phyloP scores from a whole-genome alignment of 2,797 vertebrate species.

The Cynopterus sphinx region DNA sequence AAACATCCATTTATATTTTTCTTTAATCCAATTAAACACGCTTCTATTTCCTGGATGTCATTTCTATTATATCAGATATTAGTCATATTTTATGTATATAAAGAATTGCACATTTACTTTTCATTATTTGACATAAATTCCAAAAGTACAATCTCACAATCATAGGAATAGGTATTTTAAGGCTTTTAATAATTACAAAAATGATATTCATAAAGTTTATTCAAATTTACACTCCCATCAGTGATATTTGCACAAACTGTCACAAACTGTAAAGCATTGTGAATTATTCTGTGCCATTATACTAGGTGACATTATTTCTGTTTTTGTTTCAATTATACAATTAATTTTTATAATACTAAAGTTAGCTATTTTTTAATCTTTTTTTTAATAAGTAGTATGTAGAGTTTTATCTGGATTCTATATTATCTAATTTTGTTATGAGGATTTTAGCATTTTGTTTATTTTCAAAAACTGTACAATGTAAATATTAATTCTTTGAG shows the following conservation, averaged over 20 bases:
- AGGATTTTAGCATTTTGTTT: neutral
- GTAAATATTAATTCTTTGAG: neutral
- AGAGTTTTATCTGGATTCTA: neutral
- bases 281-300: too few species aligned
- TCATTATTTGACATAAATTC: neutral
- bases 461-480: neutral
- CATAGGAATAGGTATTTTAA: neutral
- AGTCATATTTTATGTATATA: neutral
- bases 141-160: neutral
- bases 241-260: neutral
- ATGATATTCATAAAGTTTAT: neutral
- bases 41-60: neutral
- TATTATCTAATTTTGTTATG: neutral
- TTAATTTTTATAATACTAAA: neutral
- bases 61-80: neutral
- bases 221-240: neutral
- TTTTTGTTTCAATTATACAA: neutral
- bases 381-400: neutral
- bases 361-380: neutral
- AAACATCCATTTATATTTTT: neutral
- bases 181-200: neutral
- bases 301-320: neutral
- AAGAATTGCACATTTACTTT: neutral
- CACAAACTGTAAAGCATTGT: too few species aligned
- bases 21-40: neutral